Evolutionary conservation across 1,140 invertebrate species (phyloP).

Genomic region (Magallana angulata): DNA sequence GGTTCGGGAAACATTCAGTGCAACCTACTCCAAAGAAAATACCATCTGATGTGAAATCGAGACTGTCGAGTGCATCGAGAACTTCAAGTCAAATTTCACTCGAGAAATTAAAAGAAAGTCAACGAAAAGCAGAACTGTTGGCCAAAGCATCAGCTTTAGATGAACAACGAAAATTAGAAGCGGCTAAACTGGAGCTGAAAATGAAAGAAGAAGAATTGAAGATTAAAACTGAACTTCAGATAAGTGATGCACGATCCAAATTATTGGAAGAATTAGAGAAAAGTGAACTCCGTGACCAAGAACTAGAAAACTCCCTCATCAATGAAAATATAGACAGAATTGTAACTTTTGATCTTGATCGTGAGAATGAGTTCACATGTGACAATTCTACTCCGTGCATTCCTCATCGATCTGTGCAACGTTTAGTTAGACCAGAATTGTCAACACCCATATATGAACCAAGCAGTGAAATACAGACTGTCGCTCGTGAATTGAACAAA

Average conservation of each 20-base stretch:
- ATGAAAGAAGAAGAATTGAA: conserved; percentile 56
- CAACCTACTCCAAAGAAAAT: background rate
- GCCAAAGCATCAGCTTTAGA: conserved; percentile 28
- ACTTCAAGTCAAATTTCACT: conserved; percentile 38
- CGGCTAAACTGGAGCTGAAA: conserved; percentile 47
- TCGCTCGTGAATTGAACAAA: background rate
- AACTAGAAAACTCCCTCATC: conserved; percentile 12
- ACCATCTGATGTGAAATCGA: background rate
- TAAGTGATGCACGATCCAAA: conserved; percentile 47
- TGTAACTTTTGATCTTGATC: background rate
- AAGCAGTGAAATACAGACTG: background rate
- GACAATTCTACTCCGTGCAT: background rate
- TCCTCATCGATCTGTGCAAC: background rate
- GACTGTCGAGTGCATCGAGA: background rate
- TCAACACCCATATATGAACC: background rate
- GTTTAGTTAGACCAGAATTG: background rate
- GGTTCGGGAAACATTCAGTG: background rate
- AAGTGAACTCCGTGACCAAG: conserved; percentile 3
- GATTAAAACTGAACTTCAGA: conserved; percentile 47
- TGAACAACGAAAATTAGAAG: conserved; percentile 39
- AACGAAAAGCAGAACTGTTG: conserved; percentile 46
- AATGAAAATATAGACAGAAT: conserved; percentile 17
- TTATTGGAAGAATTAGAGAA: conserved; percentile 51
- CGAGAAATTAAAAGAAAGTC: conserved; percentile 44
- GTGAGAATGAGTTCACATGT: background rate